Evolutionary conservation across 2,888 invertebrate genomes (phyloP).

Genomic region (Drosophila siamana): DNA sequence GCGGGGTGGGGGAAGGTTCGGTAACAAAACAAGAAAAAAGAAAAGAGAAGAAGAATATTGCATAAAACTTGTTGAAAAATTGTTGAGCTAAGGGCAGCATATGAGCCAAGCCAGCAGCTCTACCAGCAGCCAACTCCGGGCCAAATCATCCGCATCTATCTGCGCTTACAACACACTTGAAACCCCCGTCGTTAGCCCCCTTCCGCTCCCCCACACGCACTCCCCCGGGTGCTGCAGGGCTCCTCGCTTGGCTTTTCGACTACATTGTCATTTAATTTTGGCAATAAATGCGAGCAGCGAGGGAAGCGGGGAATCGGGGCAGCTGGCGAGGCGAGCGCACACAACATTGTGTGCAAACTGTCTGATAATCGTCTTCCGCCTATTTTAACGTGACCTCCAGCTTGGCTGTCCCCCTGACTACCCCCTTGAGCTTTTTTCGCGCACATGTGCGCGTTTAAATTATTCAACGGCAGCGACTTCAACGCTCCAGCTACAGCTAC

Average conservation of each 20-base stretch:
- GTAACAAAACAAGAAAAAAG: constrained; percentile 23
- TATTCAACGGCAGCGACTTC: constrained; percentile 73
- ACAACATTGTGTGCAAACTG: constrained; percentile 81
- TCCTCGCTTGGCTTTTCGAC: constrained; percentile 60
- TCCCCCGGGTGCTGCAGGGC: neutral
- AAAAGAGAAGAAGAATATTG: constrained; percentile 46
- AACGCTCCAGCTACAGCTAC: constrained; percentile 17
- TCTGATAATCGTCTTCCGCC: constrained; percentile 82
- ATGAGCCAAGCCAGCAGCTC: constrained; percentile 31
- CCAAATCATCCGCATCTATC: constrained; percentile 50
- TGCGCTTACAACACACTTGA: constrained; percentile 49
- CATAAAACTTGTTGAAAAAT: constrained; percentile 79
- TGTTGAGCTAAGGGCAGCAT: constrained; percentile 54
- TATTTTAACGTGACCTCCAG: constrained; percentile 72
- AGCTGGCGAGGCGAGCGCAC: constrained; percentile 40
- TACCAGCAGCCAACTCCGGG: neutral
- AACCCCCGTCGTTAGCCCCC: too few species aligned
- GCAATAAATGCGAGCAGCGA: constrained; percentile 72
- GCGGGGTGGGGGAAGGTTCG: neutral
- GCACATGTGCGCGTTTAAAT: constrained; percentile 78
- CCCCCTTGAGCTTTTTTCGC: constrained; percentile 28
- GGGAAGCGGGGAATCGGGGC: neutral
- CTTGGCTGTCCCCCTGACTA: neutral
- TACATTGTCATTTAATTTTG: constrained; percentile 83
- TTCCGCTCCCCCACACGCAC: neutral